Base-by-base conservation (phyloP, 2,888 invertebrate genomes). In the Perizoma flavofasciatum region DNA sequence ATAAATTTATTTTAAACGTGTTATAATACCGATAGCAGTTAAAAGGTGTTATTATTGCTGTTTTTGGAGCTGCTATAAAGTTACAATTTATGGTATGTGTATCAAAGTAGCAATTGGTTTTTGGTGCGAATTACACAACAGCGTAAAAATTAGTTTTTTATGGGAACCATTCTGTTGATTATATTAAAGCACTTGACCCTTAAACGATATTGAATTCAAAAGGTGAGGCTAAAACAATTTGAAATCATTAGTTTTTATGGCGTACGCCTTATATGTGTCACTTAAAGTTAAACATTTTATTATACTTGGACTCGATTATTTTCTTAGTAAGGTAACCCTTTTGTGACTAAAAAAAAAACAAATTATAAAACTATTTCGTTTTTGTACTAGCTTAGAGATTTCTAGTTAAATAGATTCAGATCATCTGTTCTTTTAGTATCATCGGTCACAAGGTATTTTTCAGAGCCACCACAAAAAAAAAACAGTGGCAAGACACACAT, bases 51-150 rank as follows among this genome's bases (percentile, higher is more conserved):
- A 55, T 67, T 71, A 69, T 69, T 59, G 58, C 62, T 58, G 66
- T 67, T 54, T 22, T 54, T 47, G 11, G 37, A 46, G 39, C 11
- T 33, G 55, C 61, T 62, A 70, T 78, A 73, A 76, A 74, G 69
- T 64, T 58, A 66, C 57, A 67, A 68, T 72, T 73, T 71, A 72
- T 71, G 69, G 69, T 70, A 59, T 63, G 63, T 78, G 69, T 73
- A 78, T 78, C 72, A 70, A 69, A 71, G 58, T 71, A 68, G 71
- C 70, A 69, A 72, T 74, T 69, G 66, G 58, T 58, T 73, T 72
- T 73, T 57, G 68, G 69, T 72, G 74, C 72, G 63, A 77, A 77
- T 67, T 63, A 63, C 60, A 59, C 51, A 68, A 64, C 51, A 62
- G 46, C 57, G 59, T 66, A 65, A 67, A 65, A 63, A 54, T 57